Evolutionary conservation across 1,140 invertebrate species (phyloP).

Genomic region (Thalassaphorura encarpata): DNA sequence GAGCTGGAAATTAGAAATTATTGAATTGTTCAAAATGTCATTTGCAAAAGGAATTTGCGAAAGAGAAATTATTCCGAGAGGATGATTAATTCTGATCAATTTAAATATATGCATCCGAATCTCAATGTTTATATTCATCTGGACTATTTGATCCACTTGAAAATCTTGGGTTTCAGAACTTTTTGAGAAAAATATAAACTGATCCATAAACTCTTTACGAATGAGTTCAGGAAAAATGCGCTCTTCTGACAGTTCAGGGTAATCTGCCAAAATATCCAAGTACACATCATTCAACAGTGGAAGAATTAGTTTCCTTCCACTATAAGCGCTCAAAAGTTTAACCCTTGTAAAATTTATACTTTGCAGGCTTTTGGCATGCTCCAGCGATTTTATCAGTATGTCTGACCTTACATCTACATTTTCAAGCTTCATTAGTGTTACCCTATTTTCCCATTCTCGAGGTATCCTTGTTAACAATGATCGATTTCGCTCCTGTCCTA

Average conservation of each 20-base stretch:
- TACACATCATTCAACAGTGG: background rate
- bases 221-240: background rate
- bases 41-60: background rate
- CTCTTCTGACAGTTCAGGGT: background rate
- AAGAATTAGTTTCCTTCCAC: background rate
- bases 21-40: background rate
- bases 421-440: background rate
- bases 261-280: background rate
- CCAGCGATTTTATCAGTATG: background rate
- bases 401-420: background rate
- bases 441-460: background rate
- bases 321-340: background rate
- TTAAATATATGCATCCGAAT: background rate
- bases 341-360: background rate
- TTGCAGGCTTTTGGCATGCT: background rate
- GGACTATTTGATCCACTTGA: background rate
- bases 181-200: background rate
- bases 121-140: background rate
- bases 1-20: no score
- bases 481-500: background rate
- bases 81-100: background rate
- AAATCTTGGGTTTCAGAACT: background rate
- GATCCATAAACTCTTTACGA: background rate
- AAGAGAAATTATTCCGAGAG: background rate
- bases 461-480: background rate